Base-by-base conservation (phyloP, 2,113 vertebrate species). In the Aegotheles bennettii region DNA sequence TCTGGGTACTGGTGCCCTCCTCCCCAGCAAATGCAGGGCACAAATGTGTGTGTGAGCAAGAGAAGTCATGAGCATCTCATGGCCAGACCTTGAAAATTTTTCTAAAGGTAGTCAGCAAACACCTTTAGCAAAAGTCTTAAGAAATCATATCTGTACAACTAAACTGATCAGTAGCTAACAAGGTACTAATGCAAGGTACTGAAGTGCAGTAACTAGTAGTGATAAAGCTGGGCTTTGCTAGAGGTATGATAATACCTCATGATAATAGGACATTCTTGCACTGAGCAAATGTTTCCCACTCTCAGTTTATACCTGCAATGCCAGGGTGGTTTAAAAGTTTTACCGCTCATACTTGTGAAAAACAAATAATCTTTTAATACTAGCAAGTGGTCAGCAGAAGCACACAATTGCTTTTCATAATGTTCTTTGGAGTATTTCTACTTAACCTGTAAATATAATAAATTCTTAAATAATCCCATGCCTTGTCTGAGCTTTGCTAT, bases 1-100 rank as follows among this genome's bases (percentile, higher is more conserved):
- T 11, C 25, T 0, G 1, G 1, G 42, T 35, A 24, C 47, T 1
- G 2, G 3, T 89, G 53, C 40, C 70, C 59, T 67, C 23, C 15
- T 11, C 13, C 16, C 8, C 0, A 0, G 73, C 50, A 38, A 57
- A 42, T 1, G 11, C 11, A 8, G 2, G 2, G 54, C 67, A 33
- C 9, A 26, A 64, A 42, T 1, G 0, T 24, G 26, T 0, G 3
- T 31, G 42, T n/a, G 40, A 74, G 73, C n/a, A 35, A 11, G 17
- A 51, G 45, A 38, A 61, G 67, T 31, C 60, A 17, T 1, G 4
- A 10, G 17, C 15, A 57, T 10, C 9, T 15, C 43, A 10, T 9
- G 25, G n/a, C 24, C 36, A 45, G 68, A 17, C 60, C 35, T 36
- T 7, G 33, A 35, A 9, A 16, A 10, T 25, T 36, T 23, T 82